Base-by-base conservation (phyloP, 35 echinoderm and acorn worm genomes). In the Amphiura filiformis region DNA sequence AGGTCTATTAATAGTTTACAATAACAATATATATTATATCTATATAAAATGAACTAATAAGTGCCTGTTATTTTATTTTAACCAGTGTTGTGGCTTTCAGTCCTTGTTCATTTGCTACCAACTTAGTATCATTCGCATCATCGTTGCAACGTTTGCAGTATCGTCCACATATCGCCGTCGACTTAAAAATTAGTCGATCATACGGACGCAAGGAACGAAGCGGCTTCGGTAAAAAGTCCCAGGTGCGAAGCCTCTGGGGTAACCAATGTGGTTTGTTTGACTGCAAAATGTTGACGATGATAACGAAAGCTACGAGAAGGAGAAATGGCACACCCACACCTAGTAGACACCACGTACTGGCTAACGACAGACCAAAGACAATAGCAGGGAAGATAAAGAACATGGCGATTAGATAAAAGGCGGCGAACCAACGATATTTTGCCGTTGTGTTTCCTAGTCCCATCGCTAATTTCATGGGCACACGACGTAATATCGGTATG, bases 361-460 rank as follows among this genome's bases (percentile, higher is more conserved):
- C 52, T 9, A 97, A 32, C 0, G 95, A 97, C 37, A 97, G 34
- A 9, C 88, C 52, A 47, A 93, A 97, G 35, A 97, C 86, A 7
- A 93, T 15, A 15, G 76, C 37, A 1, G 95, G 95, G 14, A 93
- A 20, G 22, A 97, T 5, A 80, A 93, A 90, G 82, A 93, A 97
- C 92, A 97, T 92, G 37, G 82, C 30, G 11, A 97, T 61, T 7
- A 97, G 81, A 82, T 97, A 97, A 76, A 97, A 78, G 41, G 88
- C 79, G 20, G 95, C 95, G 39, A 97, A 97, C 95, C 95, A 97
- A 17, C 95, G 91, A 82, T 93, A 97, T 38, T 91, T 86, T 31
- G 95, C 91, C 0, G 95, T 97, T 15, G 91, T 97, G 78, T 97
- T 97, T 57, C 95, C 95, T 23, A 93, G 42, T 32, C 28, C 49